Evolutionary conservation across 2,113 vertebrate genomes (phyloP).

Genomic region (Crotalus viridis): DNA sequence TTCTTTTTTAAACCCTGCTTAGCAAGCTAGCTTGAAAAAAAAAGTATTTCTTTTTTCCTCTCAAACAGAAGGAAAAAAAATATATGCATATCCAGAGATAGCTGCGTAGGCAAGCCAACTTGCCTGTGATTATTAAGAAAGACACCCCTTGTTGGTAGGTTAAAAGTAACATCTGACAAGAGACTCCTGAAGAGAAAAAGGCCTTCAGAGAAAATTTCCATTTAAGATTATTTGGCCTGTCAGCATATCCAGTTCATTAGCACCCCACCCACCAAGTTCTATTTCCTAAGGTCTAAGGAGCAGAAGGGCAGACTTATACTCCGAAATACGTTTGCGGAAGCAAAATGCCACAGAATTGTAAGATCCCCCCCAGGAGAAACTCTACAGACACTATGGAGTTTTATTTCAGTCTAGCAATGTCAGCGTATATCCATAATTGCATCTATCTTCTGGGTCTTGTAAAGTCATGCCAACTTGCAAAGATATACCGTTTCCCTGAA

Average conservation of each 20-base stretch:
- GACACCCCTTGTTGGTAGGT: background rate
- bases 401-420: background rate
- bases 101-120: background rate
- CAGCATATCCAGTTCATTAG: background rate
- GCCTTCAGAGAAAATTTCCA: conserved; percentile 3
- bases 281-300: background rate
- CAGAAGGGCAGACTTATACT: conserved; percentile 6
- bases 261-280: background rate
- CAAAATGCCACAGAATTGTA: background rate
- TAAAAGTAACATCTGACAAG: background rate
- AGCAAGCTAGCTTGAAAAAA: background rate
- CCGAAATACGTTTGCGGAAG: fast-evolving
- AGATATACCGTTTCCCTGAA: background rate
- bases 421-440: background rate
- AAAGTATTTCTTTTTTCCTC: no score
- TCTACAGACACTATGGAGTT: background rate
- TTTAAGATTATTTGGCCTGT: conserved; percentile 1
- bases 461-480: background rate
- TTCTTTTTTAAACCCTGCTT: background rate
- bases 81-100: background rate
- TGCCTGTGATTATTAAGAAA: background rate
- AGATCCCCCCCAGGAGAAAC: background rate
- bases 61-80: background rate
- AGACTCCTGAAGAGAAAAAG: background rate
- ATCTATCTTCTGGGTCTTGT: background rate